phyloP scores from a whole-genome alignment of 2,888 invertebrate species.

The Sphaeridia pumilis region DNA sequence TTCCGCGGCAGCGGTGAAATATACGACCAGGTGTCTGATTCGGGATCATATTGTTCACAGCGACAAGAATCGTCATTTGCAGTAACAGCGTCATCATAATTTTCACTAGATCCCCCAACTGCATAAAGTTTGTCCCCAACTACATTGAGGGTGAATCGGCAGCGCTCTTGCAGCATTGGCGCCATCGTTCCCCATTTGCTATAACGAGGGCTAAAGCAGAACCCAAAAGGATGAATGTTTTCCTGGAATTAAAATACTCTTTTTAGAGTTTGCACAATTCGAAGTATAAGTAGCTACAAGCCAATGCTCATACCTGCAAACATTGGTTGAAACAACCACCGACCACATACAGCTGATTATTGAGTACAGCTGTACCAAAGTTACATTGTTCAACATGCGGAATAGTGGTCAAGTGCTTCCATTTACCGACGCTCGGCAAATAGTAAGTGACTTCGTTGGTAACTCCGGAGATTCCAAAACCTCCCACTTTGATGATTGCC shows the following conservation, averaged over 20 bases:
- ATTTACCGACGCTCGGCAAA: constrained; percentile 47
- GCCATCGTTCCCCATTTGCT: constrained; percentile 57
- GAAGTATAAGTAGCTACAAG: background rate
- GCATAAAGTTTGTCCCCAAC: constrained; percentile 46
- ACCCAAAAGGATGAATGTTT: constrained; percentile 60
- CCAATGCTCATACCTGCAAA: constrained; percentile 25
- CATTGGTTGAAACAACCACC: constrained; percentile 60
- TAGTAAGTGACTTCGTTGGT: constrained; percentile 57
- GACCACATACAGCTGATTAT: constrained; percentile 56
- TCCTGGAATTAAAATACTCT: constrained; percentile 47
- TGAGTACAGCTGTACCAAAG: constrained; percentile 55
- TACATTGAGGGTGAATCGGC: constrained; percentile 54
- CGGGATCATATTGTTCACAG: constrained; percentile 52
- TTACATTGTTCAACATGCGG: constrained; percentile 63
- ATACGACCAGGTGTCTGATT: constrained; percentile 49
- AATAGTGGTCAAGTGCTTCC: constrained; percentile 55
- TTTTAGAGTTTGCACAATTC: background rate
- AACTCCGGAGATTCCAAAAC: constrained; percentile 54
- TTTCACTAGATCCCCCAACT: constrained; percentile 52
- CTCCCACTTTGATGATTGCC: constrained; percentile 52
- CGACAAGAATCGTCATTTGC: constrained; percentile 40
- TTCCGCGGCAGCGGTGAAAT: constrained; percentile 44
- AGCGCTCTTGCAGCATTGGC: constrained; percentile 53
- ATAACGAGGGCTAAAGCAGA: constrained; percentile 51
- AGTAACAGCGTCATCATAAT: constrained; percentile 42